Percentiles rank a stretch among this genome's conserved stretches.
Conservation (phyloP, 2,797 vertebrate genomes). For the Eptatretus atami region DNA sequence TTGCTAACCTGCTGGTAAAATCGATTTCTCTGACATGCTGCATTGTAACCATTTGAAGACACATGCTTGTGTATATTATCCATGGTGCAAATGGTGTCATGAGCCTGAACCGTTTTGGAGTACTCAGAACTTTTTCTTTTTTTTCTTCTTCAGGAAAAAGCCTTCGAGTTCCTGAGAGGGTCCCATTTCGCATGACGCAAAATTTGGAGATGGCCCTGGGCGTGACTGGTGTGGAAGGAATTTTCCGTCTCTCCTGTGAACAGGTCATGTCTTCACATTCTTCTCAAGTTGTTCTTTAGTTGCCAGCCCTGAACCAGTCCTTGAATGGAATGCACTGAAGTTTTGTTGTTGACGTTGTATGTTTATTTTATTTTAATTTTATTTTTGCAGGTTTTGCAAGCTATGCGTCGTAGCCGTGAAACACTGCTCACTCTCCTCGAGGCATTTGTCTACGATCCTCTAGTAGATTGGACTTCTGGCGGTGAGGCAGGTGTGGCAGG, state of each 20-base stretch:
- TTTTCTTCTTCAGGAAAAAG: constrained; percentile 40
- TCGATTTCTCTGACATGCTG: no score
- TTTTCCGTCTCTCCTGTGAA: constrained; percentile 86
- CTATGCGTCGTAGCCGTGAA: constrained; percentile 80
- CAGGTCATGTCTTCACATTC: constrained; percentile 24
- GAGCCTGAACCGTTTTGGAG: background rate
- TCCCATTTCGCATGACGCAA: constrained; percentile 93
- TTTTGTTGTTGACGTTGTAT: background rate
- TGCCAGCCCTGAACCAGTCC: background rate
- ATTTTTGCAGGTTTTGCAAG: constrained; percentile 43
- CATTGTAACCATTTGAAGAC: no score
- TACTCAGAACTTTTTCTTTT: background rate
- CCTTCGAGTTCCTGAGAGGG: constrained; percentile 87
- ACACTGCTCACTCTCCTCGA: constrained; percentile 68
- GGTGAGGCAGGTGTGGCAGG: constrained; percentile 88
- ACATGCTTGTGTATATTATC: background rate
- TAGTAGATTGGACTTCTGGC: constrained; percentile 95
- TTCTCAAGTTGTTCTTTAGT: background rate
- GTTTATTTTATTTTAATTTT: no score
- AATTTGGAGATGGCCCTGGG: constrained; percentile 83
- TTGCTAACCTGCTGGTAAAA: no score
- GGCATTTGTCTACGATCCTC: constrained; percentile 83
- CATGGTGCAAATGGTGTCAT: background rate
- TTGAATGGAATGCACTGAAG: background rate
- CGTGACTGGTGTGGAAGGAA: constrained; percentile 80